Conservation (phyloP, 2,797 vertebrate genomes). For the Pipistrellus kuhlii region DNA sequence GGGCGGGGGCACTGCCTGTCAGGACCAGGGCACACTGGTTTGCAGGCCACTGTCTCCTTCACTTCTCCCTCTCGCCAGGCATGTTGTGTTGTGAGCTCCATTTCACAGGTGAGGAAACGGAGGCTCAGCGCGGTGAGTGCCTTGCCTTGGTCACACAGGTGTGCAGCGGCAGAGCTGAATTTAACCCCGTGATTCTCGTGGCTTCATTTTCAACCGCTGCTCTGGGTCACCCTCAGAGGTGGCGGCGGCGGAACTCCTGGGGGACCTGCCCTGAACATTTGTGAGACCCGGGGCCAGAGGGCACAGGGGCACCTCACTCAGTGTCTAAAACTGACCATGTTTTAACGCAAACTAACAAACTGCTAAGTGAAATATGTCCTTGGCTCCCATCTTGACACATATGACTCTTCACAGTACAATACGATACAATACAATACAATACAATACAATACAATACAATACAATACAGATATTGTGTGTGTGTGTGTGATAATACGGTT, state of each 20-base stretch:
- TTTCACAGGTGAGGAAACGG: not conserved
- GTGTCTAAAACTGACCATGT: not conserved
- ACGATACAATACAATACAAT: not conserved
- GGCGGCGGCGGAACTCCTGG: not conserved
- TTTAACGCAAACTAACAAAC: too few relatives aligned
- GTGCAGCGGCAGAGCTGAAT: not conserved
- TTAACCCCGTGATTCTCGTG: not conserved
- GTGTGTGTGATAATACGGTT: not conserved
- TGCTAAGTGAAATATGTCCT: not conserved
- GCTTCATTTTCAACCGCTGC: not conserved
- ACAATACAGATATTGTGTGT: not conserved
- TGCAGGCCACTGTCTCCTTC: not conserved
- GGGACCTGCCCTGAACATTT: not conserved
- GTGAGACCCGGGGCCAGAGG: not conserved
- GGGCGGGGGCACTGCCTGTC: not conserved
- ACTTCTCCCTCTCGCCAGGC: not conserved
- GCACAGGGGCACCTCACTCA: accelerated
- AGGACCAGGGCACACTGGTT: not conserved
- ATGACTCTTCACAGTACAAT: not conserved
- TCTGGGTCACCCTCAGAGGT: too few relatives aligned
- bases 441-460: not conserved
- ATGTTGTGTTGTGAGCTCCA: not conserved
- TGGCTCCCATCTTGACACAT: not conserved
- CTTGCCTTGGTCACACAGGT: not conserved
- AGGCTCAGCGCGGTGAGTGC: accelerated